A percentile compares a stretch with the other conserved stretches of the same genome.
phyloP scores from a whole-genome alignment of 2,113 vertebrate genomes.

The Myrmecobius fasciatus region DNA sequence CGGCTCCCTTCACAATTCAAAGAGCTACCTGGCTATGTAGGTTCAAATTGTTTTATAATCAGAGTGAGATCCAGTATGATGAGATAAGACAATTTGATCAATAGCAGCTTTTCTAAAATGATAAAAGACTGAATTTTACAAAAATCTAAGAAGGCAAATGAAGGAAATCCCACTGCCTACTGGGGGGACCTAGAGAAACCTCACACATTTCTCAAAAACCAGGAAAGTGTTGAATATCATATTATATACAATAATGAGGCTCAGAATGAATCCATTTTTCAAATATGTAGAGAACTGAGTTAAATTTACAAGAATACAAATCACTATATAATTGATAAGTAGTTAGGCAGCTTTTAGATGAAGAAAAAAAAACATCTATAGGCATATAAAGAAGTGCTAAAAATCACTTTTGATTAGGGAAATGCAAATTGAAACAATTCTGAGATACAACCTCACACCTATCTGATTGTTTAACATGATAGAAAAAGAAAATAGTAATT shows the following conservation, averaged over 20 bases:
- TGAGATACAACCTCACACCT: no score
- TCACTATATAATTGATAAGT: no score
- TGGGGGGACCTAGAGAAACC: conserved; percentile 65
- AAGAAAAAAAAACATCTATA: no score
- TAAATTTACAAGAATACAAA: no score
- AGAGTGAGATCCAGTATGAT: conserved; percentile 96
- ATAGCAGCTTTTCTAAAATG: conserved; percentile 88
- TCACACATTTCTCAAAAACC: conserved; percentile 79
- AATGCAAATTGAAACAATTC: no score
- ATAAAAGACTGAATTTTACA: conserved; percentile 92
- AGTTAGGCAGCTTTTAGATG: no score
- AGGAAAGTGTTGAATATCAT: conserved; percentile 87
- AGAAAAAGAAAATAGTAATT: no score
- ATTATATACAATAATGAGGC: conserved; percentile 98
- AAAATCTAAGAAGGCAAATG: conserved; percentile 79
- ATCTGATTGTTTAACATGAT: no score
- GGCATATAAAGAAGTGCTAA: no score
- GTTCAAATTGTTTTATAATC: conserved; percentile 95
- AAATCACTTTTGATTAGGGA: no score
- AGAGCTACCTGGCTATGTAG: conserved; percentile 96
- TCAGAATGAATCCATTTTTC: conserved; percentile 87
- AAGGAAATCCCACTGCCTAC: conserved; percentile 41
- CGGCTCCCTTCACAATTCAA: conserved; percentile 95
- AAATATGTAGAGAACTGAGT: no score
- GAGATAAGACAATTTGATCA: conserved; percentile 84